phyloP scores from a whole-genome alignment of 2,113 vertebrate species.

The Sapajus apella region DNA sequence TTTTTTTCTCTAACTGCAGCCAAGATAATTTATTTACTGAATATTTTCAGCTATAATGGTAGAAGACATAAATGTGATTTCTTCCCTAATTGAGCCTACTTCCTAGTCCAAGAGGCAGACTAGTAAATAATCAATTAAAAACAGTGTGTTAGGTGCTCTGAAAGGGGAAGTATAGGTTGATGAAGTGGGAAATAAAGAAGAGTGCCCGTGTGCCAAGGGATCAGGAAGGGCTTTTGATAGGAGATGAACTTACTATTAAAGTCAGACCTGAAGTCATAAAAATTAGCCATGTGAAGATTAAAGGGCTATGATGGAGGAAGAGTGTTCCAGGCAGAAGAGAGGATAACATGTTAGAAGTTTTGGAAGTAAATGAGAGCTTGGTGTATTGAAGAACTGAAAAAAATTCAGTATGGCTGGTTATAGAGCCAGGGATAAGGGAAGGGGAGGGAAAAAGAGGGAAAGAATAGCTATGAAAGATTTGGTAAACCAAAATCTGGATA shows the following conservation, averaged over 20 bases:
- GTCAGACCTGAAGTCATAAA: background rate
- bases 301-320: background rate
- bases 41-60: background rate
- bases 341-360: background rate
- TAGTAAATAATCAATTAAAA: constrained; percentile 20
- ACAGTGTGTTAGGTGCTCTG: background rate
- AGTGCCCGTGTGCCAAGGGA: background rate
- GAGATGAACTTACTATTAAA: background rate
- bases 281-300: background rate
- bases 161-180: background rate
- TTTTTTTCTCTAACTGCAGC: background rate
- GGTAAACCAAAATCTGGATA: background rate
- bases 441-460: background rate
- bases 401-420: background rate
- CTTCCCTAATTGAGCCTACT: background rate
- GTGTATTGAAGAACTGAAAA: background rate
- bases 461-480: background rate
- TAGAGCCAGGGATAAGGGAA: background rate
- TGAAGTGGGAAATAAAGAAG: background rate
- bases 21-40: background rate
- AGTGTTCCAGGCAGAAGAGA: background rate
- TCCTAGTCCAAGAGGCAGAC: background rate
- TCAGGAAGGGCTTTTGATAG: background rate
- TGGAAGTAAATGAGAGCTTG: background rate
- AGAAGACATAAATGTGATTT: background rate